Conservation (phyloP, 2,888 invertebrate genomes). For the Rotaria sp. region DNA sequence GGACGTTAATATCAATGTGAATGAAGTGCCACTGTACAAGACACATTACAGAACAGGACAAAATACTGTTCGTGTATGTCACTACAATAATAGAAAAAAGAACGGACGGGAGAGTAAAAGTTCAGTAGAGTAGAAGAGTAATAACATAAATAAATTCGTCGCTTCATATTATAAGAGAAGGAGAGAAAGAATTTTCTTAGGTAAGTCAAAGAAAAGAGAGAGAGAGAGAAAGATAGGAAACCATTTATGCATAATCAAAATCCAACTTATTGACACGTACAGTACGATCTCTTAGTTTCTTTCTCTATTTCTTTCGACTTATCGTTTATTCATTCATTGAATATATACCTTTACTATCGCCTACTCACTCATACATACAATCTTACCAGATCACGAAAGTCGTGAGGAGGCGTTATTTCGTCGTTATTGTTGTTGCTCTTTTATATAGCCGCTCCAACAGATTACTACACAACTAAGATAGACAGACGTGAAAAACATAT, state of each 20-base stretch:
- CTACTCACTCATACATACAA: neutral
- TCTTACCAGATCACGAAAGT: neutral
- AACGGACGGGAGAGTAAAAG: neutral
- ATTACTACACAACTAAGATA: neutral
- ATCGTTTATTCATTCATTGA: neutral
- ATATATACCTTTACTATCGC: neutral
- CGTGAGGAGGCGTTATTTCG: neutral
- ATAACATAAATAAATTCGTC: neutral
- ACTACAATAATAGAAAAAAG: neutral
- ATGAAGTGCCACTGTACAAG: neutral
- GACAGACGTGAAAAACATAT: neutral
- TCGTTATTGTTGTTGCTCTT: neutral
- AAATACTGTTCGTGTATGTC: neutral
- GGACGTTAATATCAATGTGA: neutral
- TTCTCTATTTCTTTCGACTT: neutral
- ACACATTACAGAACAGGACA: neutral
- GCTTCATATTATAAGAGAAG: neutral
- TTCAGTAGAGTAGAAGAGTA: neutral
- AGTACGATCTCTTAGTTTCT: neutral
- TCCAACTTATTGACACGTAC: neutral
- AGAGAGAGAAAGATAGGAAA: neutral
- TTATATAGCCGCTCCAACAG: neutral
- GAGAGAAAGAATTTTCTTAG: neutral
- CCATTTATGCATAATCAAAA: slow-evolving; percentile 6
- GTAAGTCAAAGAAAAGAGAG: neutral